Conservation (phyloP, 2,888 invertebrate genomes). For the Macrosiphum euphorbiae region DNA sequence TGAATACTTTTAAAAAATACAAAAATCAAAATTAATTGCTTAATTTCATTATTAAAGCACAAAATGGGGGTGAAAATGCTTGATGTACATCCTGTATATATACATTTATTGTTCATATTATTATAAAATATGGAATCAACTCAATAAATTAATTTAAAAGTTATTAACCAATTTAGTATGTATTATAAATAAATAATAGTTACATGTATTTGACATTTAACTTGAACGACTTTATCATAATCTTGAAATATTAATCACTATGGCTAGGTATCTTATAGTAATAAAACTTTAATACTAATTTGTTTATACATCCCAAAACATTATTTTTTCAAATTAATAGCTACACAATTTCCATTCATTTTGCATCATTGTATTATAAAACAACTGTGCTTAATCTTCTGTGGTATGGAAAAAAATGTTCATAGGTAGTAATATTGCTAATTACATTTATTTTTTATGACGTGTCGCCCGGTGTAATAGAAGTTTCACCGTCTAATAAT, state of each 20-base stretch:
- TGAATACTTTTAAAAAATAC: too few species aligned
- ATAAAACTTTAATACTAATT: background rate
- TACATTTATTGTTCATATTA: background rate
- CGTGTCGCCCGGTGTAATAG: background rate
- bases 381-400: background rate
- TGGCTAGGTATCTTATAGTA: background rate
- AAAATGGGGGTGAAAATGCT: too few species aligned
- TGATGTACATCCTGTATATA: too few species aligned
- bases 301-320: background rate
- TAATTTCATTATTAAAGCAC: too few species aligned
- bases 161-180: background rate
- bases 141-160: background rate
- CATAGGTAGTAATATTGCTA: background rate
- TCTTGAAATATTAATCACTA: background rate
- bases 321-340: background rate
- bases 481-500: background rate
- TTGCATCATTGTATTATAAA: background rate
- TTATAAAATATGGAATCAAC: background rate
- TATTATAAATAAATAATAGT: background rate
- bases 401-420: background rate
- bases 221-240: background rate
- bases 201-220: background rate
- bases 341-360: background rate
- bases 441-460: background rate
- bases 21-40: too few species aligned